phyloP scores from a whole-genome alignment of 1,140 invertebrate genomes.

The Telenomus remus region DNA sequence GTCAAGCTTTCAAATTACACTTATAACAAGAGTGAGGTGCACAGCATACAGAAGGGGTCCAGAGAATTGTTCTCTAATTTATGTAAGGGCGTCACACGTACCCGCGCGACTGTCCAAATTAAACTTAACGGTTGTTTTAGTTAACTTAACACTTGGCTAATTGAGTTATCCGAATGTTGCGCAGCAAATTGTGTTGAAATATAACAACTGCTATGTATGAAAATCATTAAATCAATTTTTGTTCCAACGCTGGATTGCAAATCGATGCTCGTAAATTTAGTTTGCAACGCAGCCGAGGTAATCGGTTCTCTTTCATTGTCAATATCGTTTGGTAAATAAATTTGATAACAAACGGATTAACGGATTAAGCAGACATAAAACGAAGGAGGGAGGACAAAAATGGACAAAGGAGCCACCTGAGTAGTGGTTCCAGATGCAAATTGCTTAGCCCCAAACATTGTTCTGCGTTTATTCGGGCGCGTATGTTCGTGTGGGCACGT shows the following conservation, averaged over 20 bases:
- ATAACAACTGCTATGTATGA: no score
- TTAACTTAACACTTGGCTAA: neutral
- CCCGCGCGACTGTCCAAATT: neutral
- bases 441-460: conserved; percentile 62
- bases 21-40: conserved; percentile 3
- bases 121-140: neutral
- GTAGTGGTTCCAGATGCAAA: conserved; percentile 62
- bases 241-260: no score
- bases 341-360: neutral
- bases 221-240: no score
- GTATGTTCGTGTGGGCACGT: conserved; percentile 14
- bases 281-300: no score
- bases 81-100: neutral
- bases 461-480: conserved; percentile 37
- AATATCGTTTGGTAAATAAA: no score
- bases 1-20: conserved; percentile 23
- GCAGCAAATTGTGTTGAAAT: no score
- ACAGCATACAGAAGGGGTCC: neutral
- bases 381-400: conserved; percentile 13
- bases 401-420: conserved; percentile 48
- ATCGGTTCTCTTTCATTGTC: no score
- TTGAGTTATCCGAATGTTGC: no score
- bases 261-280: no score
- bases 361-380: conserved; percentile 2
- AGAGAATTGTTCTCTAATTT: conserved; percentile 2